Evolutionary conservation across 23 tunicate species (phyloP), one percentile per base, ranked within the genome.

Genomic region (Styela clava): DNA sequence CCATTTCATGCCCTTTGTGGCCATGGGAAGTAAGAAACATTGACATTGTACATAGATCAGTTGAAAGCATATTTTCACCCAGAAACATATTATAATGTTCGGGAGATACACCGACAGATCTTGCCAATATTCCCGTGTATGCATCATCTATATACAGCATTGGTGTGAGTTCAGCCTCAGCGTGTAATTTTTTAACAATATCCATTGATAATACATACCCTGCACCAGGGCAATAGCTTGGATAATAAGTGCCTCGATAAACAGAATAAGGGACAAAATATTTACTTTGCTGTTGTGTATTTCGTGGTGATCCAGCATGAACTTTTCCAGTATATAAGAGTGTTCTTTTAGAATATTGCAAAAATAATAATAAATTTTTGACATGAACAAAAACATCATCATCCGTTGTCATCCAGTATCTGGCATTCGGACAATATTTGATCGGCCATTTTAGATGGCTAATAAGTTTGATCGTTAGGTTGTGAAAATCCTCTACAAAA

Each of bases 61-160:
- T 33, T 21, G 82, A 52, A 22, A 72, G 84, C 28, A 25, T 88
- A 30, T 35, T 44, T 63, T 88, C 94, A 63, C 94, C 81, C 29
- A 70, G 63, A 63, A 88, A 88, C 68, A 74, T 51, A 2, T 29
- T 34, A 7, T 74, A 31, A 24, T 83, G 68, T 0, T 29, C 20
- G 2, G 94, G 88, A 7, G 26, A 24, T 2, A 88, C 33, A 2
- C 88, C 88, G 24, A 64, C 62, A 28, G 63, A 33, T 52, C 64
- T 62, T n/a, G 81, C 84, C 61, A 88, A 78, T 24, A 88, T 35
- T 2, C 94, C 94, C 9, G 62, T 31, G 35, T 78, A 84, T 2
- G 78, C 88, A 84, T 88, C 94, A 83, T 88, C 94, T 34, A 88
- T 88, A 44, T 88, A 88, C 16, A 88, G 74, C 69, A 88, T 24